Percentiles rank a stretch among this genome's conserved stretches.
phyloP scores from a whole-genome alignment of 2,888 invertebrate species.

The Amphipyra tragopoginis region DNA sequence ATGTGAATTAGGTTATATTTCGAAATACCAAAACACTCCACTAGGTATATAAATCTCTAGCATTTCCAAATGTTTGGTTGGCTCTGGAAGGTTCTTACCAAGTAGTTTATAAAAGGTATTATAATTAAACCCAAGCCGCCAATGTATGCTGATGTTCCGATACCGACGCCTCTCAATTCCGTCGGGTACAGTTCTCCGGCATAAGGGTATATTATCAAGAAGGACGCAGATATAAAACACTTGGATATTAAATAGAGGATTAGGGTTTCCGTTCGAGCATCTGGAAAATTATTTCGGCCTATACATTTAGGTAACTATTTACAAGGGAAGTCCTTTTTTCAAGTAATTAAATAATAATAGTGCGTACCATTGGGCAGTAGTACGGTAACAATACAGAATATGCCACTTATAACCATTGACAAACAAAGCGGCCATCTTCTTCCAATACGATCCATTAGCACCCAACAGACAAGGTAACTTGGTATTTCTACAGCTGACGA shows the following conservation, averaged over 20 bases:
- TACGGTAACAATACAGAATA: slow-evolving; percentile 95
- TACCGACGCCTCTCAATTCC: slow-evolving; percentile 96
- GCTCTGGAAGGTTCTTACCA: slow-evolving; percentile 90
- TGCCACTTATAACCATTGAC: slow-evolving; percentile 95
- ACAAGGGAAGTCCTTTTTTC: slow-evolving; percentile 27
- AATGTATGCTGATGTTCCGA: slow-evolving; percentile 97
- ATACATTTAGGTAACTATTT: slow-evolving; percentile 39
- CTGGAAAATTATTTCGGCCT: slow-evolving; percentile 81
- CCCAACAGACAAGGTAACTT: slow-evolving; percentile 96
- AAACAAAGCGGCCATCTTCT: slow-evolving; percentile 96
- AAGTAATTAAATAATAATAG: not conserved
- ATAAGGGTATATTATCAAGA: slow-evolving; percentile 97
- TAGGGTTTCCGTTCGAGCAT: slow-evolving; percentile 93
- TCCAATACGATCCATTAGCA: slow-evolving; percentile 96
- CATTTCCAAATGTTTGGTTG: not conserved
- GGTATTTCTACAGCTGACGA: slow-evolving; percentile 97
- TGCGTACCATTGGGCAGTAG: slow-evolving; percentile 93
- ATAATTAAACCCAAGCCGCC: slow-evolving; percentile 96
- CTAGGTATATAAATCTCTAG: not conserved
- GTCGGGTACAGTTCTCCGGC: slow-evolving; percentile 98
- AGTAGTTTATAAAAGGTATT: slow-evolving; percentile 97
- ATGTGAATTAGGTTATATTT: not conserved
- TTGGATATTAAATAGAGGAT: slow-evolving; percentile 95
- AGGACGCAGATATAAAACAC: slow-evolving; percentile 96
- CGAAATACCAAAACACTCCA: not conserved